phyloP scores from a whole-genome alignment of 2,113 vertebrate genomes.

The Xiphorhynchus elegans region DNA sequence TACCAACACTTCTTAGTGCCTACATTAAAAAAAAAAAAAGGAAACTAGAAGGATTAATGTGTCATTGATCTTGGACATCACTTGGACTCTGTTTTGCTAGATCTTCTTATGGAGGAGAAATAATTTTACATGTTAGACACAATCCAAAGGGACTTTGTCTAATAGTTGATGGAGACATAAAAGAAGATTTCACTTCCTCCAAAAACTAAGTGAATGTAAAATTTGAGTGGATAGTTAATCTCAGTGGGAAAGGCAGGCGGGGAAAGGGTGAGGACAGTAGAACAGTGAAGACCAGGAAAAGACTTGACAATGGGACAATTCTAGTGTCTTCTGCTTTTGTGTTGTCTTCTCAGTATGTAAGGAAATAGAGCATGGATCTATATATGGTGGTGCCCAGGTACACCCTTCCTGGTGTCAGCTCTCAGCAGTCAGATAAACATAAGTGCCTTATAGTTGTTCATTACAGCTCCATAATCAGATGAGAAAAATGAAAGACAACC shows the following conservation, averaged over 20 bases:
- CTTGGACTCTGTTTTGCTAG: not conserved
- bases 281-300: not conserved
- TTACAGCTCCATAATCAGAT: not conserved
- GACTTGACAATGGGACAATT: not conserved
- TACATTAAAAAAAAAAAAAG: not conserved
- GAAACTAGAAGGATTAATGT: not conserved
- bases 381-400: not conserved
- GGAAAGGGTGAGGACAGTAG: not conserved
- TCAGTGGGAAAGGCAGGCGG: not conserved
- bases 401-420: not conserved
- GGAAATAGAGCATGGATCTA: not conserved
- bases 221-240: not conserved
- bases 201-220: not conserved
- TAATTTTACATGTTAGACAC: not conserved
- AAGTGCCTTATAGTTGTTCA: not conserved
- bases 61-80: not conserved
- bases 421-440: not conserved
- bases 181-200: not conserved
- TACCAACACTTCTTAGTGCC: not conserved
- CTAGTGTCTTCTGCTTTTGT: not conserved
- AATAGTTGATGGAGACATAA: not conserved
- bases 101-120: not conserved
- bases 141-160: not conserved
- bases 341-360: not conserved
- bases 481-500: not conserved